Evolutionary conservation across 2,888 invertebrate genomes (phyloP).

Genomic region (Branchinecta sandiegonensis): DNA sequence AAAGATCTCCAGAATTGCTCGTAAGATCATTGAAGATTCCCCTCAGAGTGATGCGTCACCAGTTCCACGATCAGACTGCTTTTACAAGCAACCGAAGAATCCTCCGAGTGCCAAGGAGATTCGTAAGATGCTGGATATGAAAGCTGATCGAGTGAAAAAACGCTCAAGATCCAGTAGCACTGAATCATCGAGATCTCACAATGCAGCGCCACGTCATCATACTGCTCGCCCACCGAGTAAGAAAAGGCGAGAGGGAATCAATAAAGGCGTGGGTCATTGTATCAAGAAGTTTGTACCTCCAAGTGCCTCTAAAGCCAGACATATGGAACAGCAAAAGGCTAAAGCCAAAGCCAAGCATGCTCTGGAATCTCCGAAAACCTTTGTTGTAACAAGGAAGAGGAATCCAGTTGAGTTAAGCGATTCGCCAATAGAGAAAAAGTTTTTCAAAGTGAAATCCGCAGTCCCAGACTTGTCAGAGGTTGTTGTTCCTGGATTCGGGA

Average conservation of each 20-base stretch:
- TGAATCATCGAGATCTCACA: not conserved
- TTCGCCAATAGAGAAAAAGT: not conserved
- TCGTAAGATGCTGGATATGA: not conserved
- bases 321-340: not conserved
- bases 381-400: not conserved
- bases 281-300: not conserved
- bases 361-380: not conserved
- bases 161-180: not conserved
- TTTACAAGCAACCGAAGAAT: not conserved
- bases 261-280: not conserved
- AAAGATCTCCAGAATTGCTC: too few species aligned
- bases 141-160: not conserved
- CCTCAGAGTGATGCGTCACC: not conserved
- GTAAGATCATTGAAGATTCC: not conserved
- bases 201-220: not conserved
- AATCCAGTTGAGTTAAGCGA: not conserved
- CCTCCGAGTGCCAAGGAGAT: not conserved
- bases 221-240: not conserved
- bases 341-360: conserved; percentile 2
- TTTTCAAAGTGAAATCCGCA: not conserved
- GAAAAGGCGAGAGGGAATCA: not conserved
- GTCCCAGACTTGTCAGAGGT: not conserved
- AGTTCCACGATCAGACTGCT: not conserved
- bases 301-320: too few species aligned
- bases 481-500: conserved; percentile 1